phyloP scores from a whole-genome alignment of 2,797 vertebrate genomes.

The Lacerta viridis region DNA sequence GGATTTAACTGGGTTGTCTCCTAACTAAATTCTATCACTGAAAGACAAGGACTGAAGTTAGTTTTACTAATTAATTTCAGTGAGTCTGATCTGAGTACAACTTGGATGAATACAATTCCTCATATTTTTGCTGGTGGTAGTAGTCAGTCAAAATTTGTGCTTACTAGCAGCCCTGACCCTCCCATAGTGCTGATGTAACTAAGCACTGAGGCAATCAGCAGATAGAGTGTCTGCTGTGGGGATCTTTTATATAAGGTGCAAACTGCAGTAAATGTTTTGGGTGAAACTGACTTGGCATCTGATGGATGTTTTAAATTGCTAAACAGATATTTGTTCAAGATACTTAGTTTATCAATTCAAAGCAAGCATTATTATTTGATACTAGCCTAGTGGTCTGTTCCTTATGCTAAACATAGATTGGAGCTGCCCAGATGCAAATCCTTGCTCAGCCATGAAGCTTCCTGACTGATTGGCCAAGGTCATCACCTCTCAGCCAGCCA shows the following conservation, averaged over 20 bases:
- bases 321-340: not conserved
- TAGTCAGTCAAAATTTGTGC: not conserved
- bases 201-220: not conserved
- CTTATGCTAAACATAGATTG: not conserved
- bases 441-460: not conserved
- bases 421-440: not conserved
- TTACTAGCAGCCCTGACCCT: not conserved
- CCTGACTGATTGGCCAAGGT: not conserved
- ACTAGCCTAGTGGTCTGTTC: not conserved
- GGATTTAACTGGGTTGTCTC: no score
- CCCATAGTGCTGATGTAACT: not conserved
- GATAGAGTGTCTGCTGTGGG: not conserved
- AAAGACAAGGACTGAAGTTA: no score
- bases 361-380: not conserved
- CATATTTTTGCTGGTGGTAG: not conserved
- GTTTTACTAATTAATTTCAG: no score
- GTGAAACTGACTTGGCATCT: no score
- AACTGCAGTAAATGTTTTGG: not conserved
- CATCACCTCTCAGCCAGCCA: not conserved
- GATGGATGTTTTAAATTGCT: slow-evolving; percentile 4
- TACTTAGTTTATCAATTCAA: not conserved
- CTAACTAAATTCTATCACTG: no score
- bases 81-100: no score
- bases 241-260: not conserved
- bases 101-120: no score